A percentile compares a stretch with the other conserved stretches of the same genome.
These are phyloP conservation scores for Cnemophilus loriae DNA, from an alignment of 2,113 vertebrate genomes.

Conservation along the genomic window DNA sequence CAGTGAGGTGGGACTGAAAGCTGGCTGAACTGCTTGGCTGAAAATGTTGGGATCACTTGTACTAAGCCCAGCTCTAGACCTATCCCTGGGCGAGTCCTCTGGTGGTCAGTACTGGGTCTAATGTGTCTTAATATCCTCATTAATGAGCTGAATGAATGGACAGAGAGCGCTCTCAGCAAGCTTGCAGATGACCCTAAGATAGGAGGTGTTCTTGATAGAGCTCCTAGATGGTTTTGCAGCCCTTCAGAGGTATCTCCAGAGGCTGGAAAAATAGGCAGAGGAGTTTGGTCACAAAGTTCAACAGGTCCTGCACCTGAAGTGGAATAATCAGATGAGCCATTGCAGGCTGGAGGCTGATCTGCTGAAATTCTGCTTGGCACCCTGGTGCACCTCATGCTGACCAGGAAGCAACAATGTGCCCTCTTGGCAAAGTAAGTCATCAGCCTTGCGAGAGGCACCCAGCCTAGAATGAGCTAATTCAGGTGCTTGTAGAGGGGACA, in stretches of 20 bases:
- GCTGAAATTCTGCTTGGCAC: not conserved
- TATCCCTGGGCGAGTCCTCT: fast-evolving
- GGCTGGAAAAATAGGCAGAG: not conserved
- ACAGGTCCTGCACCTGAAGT: not conserved
- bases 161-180: not conserved
- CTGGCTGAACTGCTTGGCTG: not conserved
- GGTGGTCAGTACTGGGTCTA: not conserved
- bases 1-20: not conserved
- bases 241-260: not conserved
- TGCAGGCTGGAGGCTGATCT: not conserved
- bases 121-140: not conserved
- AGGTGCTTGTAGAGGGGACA: not conserved
- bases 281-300: not conserved
- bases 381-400: not conserved
- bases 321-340: not conserved
- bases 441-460: not conserved
- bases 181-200: not conserved
- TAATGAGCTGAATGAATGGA: not conserved
- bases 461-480: not conserved
- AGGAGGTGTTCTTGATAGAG: not conserved
- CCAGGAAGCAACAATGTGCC: not conserved
- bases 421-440: not conserved
- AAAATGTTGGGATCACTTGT: not conserved
- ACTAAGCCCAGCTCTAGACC: not conserved
- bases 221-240: not conserved